A percentile compares a stretch with the other conserved stretches of the same genome.
These are phyloP conservation scores for Mormyrus lacerda DNA, from an alignment of 2,113 vertebrate genomes.

Conservation along the genomic window DNA sequence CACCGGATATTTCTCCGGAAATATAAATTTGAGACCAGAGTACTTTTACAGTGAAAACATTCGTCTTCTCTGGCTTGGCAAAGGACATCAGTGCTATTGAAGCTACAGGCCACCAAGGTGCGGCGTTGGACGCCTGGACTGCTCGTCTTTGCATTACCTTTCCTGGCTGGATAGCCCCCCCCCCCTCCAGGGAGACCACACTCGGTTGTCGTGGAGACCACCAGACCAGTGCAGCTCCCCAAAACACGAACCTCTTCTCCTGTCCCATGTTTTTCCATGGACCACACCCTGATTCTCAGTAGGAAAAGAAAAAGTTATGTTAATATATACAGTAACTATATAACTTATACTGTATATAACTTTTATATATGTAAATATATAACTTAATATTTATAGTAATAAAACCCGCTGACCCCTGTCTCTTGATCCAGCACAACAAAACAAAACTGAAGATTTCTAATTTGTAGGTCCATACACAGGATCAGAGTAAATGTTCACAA, in stretches of 20 bases:
- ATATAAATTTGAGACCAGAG: not conserved
- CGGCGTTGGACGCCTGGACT: not conserved
- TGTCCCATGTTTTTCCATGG: not conserved
- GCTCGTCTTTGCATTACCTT: not conserved
- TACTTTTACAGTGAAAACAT: not conserved
- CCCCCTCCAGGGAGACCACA: not conserved
- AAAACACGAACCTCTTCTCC: not conserved
- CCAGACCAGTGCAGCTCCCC: not conserved
- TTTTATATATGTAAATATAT: too few species aligned
- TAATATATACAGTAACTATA: too few species aligned
- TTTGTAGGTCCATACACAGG: not conserved
- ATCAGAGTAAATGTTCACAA: not conserved
- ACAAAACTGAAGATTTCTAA: not conserved
- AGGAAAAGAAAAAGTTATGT: not conserved
- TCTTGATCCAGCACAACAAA: not conserved
- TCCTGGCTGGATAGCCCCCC: not conserved
- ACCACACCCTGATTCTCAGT: not conserved
- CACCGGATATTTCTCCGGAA: not conserved
- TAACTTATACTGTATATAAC: too few species aligned
- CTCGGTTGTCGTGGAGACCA: not conserved
- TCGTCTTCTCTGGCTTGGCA: not conserved
- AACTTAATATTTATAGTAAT: too few species aligned
- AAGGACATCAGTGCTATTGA: not conserved
- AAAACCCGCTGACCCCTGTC: not conserved
- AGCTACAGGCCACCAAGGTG: not conserved